Conservation (phyloP, 2,888 invertebrate genomes). For the Mellilla xanthometata region DNA sequence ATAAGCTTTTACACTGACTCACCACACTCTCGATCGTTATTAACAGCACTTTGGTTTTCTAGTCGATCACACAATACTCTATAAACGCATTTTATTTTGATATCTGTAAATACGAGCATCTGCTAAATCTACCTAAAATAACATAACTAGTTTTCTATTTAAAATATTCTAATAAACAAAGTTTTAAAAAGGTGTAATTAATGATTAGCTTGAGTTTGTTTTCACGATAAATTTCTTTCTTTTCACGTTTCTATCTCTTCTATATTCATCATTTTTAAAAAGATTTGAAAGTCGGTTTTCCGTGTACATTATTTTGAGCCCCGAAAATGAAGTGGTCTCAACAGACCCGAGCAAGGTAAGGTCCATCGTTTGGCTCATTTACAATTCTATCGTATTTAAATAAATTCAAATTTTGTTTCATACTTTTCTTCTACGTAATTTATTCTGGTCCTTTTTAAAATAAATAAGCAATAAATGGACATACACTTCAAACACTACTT, state of each 20-base stretch:
- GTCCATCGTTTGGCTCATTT: slow-evolving; percentile 8
- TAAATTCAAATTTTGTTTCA: slow-evolving; percentile 10
- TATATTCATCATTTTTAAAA: slow-evolving; percentile 1
- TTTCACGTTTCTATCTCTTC: slow-evolving; percentile 7
- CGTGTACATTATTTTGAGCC: background rate
- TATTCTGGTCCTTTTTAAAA: background rate
- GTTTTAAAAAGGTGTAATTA: background rate
- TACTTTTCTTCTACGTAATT: slow-evolving; percentile 5
- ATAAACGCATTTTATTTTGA: slow-evolving; percentile 14
- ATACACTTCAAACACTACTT: too few relatives aligned
- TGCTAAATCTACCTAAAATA: background rate
- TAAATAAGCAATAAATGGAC: background rate
- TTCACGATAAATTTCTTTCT: slow-evolving; percentile 4
- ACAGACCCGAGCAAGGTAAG: slow-evolving; percentile 10
- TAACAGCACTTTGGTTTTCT: slow-evolving; percentile 28
- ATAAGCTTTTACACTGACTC: slow-evolving; percentile 23
- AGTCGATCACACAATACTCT: slow-evolving; percentile 21
- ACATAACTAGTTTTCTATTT: background rate
- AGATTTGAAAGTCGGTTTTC: background rate
- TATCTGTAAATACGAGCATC: slow-evolving; percentile 13
- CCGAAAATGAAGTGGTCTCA: slow-evolving; percentile 6
- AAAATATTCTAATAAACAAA: slow-evolving; percentile 14
- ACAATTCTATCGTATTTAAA: slow-evolving; percentile 13
- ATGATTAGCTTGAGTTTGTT: slow-evolving; percentile 1
- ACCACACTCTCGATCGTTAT: slow-evolving; percentile 21